Base-by-base conservation (phyloP, 2,888 invertebrate genomes). In the Philopedon plagiatum region DNA sequence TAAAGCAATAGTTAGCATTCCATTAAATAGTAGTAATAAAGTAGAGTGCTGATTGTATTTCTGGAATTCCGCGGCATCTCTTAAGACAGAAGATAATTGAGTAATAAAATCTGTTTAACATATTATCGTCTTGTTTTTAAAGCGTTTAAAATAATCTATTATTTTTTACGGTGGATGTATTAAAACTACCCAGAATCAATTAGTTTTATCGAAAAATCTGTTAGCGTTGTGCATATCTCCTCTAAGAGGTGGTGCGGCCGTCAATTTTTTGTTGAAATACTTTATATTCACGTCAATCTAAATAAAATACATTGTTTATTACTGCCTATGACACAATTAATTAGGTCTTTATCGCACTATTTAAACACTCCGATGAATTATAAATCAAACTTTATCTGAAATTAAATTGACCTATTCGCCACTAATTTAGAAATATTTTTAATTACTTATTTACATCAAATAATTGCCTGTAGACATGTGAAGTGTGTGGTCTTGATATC, bases 381-480 rank as follows among this genome's bases (percentile, higher is more conserved):
- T 71, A 70, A 73, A 75, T 73, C 68, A 67, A 51, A 23, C 15
- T 44, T 79, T 80, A 82, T 82, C 82, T 80, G 69, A 80, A 81
- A 81, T 81, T 80, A 79, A 80, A 76, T 81, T 81, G 81, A 81
- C 80, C 81, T 74, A 57, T 75, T 69, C 77, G 78, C 75, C 80
- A 80, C 77, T 77, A 77, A 80, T 80, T 80, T 76, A 77, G 77
- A 79, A 79, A 79, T 76, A 80, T 80, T 79, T 77, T 73, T 77
- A 80, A 80, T 80, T 78, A 77, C 75, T 74, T 79, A 80, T 80
- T 79, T 79, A 80, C 80, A 80, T 78, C 76, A 70, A 76, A 76
- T 80, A 77, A 80, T 78, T 78, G 79, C 76, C 75, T 77, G 78
- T 78, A 78, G 79, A 78, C 78, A 78, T 76, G 72, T 77, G 70